Evolutionary conservation across 2,113 vertebrate species (phyloP).

Genomic region (Sorex araneus): DNA sequence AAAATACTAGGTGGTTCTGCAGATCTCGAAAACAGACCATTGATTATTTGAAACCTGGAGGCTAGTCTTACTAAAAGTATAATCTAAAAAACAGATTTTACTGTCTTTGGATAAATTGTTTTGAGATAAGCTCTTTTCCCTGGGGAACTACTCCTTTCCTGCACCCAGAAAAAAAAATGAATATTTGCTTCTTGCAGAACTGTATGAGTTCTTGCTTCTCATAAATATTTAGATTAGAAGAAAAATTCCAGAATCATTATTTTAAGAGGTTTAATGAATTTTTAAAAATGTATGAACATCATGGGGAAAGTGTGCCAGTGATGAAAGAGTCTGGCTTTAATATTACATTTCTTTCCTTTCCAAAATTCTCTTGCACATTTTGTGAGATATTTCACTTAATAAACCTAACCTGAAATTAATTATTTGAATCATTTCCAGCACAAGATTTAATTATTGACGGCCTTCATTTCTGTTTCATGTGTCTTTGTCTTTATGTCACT

Average conservation of each 20-base stretch:
- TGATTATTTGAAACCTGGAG: constrained; percentile 49
- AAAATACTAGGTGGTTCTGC: background rate
- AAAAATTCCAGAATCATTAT: constrained; percentile 70
- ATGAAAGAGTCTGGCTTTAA: constrained; percentile 58
- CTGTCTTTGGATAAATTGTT: constrained; percentile 59
- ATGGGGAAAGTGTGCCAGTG: constrained; percentile 65
- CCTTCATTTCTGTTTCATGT: background rate
- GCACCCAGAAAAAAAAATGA: background rate
- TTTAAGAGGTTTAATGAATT: constrained; percentile 77
- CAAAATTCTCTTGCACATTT: constrained; percentile 35
- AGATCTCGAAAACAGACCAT: constrained; percentile 69
- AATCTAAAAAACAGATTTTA: constrained; percentile 70
- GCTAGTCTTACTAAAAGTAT: constrained; percentile 50
- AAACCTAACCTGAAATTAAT: constrained; percentile 47
- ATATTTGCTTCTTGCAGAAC: constrained; percentile 37
- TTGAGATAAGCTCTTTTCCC: constrained; percentile 50
- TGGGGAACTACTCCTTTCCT: constrained; percentile 19
- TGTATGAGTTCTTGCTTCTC: constrained; percentile 65
- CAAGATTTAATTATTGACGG: constrained; percentile 10
- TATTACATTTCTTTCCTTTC: constrained; percentile 39
- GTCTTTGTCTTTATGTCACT: constrained; percentile 10
- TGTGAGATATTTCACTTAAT: constrained; percentile 31
- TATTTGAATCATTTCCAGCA: constrained; percentile 56
- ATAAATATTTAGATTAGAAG: constrained; percentile 83
- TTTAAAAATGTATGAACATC: constrained; percentile 66